phyloP scores from a whole-genome alignment of 2,113 vertebrate genomes.

The Candoia aspera region DNA sequence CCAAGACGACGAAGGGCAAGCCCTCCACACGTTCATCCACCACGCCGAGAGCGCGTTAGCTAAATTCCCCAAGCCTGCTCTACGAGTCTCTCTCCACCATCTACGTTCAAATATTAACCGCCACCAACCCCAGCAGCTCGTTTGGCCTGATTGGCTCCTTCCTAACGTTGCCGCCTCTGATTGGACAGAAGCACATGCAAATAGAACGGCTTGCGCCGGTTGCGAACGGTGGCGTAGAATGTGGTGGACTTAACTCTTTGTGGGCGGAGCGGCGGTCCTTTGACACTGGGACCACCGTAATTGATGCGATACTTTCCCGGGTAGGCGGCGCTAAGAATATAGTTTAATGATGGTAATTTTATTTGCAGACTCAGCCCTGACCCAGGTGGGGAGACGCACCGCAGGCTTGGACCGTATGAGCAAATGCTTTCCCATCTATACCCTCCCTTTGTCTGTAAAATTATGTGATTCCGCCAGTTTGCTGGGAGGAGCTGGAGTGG shows the following conservation, averaged over 20 bases:
- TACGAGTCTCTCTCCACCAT: too few relatives aligned
- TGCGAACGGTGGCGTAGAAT: not conserved
- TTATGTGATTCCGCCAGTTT: not conserved
- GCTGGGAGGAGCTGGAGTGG: not conserved
- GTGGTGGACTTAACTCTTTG: too few relatives aligned
- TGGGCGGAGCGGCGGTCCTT: not conserved
- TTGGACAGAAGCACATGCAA: constrained; percentile 32
- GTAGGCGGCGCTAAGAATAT: not conserved
- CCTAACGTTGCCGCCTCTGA: not conserved
- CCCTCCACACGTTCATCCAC: not conserved
- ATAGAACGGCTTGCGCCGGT: constrained; percentile 44
- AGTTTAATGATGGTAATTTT: not conserved
- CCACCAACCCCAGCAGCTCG: not conserved
- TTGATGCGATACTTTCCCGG: not conserved
- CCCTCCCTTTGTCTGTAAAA: not conserved
- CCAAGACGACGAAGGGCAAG: not conserved
- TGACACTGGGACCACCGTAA: not conserved
- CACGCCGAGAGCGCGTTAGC: accelerated
- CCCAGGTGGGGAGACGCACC: not conserved
- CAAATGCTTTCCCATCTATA: not conserved
- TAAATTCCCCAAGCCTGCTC: not conserved
- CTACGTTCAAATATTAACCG: constrained; percentile 40
- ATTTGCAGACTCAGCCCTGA: not conserved
- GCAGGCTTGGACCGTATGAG: too few relatives aligned
- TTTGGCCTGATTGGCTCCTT: constrained; percentile 19